Conservation (phyloP, 2,113 vertebrate species). For the cat (Felis catus) region F.catus_Fca126_mat1.0 CM031414.1:107995501-107996000, state of each 20-base stretch:
- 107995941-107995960: not conserved
- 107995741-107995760: not conserved
- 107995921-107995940: not conserved
- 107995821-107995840: not conserved
- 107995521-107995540: too few relatives aligned
- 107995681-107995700: not conserved
- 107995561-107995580: too few relatives aligned
- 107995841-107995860: not conserved
- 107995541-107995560: too few relatives aligned
- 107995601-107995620: too few relatives aligned
- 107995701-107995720: not conserved
- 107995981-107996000: not conserved
- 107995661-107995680: not conserved
- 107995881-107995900: conserved; percentile 8
- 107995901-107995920: not conserved
- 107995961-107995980: not conserved
- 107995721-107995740: not conserved
- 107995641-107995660: not conserved
- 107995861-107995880: not conserved
- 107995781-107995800: not conserved
- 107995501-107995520: too few relatives aligned
- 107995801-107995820: not conserved
- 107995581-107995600: too few relatives aligned
- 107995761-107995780: not conserved
- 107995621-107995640: not conserved